These are phyloP conservation scores for Hofmannophila pseudospretella DNA, from an alignment of 2,888 invertebrate genomes.

Conservation along the genomic window DNA sequence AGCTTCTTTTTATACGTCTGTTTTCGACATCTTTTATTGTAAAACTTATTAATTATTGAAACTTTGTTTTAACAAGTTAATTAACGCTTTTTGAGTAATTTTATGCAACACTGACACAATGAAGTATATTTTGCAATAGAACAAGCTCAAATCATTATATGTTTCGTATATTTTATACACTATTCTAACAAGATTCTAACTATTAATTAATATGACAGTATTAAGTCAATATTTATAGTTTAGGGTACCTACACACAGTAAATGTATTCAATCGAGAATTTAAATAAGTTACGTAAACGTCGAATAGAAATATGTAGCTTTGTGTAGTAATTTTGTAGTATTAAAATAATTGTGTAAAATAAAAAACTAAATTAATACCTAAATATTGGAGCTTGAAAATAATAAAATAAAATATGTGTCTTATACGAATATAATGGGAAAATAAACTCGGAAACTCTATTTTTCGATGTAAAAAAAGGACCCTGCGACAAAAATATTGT, in stretches of 20 bases:
- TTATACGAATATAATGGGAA: constrained; percentile 14
- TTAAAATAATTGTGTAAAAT: constrained; percentile 11
- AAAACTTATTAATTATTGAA: no score
- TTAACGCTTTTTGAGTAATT: no score
- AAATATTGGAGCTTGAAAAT: constrained; percentile 16
- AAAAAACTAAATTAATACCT: constrained; percentile 10
- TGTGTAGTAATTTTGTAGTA: constrained; percentile 10
- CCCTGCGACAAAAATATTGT: constrained; percentile 10
- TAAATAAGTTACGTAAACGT: constrained; percentile 1
- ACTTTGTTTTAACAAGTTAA: no score
- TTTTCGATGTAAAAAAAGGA: constrained; percentile 8
- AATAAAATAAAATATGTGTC: constrained; percentile 14
- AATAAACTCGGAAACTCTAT: constrained; percentile 7
- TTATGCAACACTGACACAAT: not conserved
- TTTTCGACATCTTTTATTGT: no score
- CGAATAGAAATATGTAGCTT: constrained; percentile 6
- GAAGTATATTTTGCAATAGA: not conserved
- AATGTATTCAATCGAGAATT: not conserved
- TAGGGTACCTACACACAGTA: not conserved
- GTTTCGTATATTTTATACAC: not conserved
- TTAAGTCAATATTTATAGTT: not conserved
- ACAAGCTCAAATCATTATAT: constrained; percentile 1
- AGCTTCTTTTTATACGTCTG: no score
- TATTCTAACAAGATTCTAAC: not conserved
- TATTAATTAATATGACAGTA: not conserved